Evolutionary conservation across 2,888 invertebrate species (phyloP).

Genomic region (Hirtodrosophila confusa): DNA sequence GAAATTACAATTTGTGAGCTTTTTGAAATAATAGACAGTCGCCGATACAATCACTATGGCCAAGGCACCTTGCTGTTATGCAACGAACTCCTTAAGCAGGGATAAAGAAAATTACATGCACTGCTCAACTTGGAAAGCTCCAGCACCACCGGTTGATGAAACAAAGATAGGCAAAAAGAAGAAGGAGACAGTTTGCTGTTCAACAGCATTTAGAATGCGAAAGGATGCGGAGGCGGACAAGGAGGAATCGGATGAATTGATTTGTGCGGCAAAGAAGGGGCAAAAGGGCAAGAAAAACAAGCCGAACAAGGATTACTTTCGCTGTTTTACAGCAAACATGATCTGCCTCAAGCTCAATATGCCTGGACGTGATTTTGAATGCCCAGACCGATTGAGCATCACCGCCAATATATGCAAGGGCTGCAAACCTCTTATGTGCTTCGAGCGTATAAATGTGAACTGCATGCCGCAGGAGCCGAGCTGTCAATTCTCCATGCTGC

Average conservation of each 20-base stretch:
- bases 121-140: constrained; percentile 38
- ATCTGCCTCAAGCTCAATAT: constrained; percentile 52
- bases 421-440: constrained; percentile 39
- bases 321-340: constrained; percentile 50
- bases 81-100: constrained; percentile 36
- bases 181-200: constrained; percentile 40
- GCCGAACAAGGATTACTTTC: constrained; percentile 11
- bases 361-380: constrained; percentile 61
- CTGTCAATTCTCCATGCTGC: constrained; percentile 39
- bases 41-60: constrained; percentile 19
- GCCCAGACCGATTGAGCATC: constrained; percentile 32
- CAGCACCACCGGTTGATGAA: constrained; percentile 5
- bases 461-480: constrained; percentile 41
- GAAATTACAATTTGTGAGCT: background rate
- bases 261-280: constrained; percentile 5
- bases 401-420: constrained; percentile 44
- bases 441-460: constrained; percentile 57
- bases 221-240: constrained; percentile 28
- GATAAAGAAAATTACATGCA: constrained; percentile 48
- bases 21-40: background rate
- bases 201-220: constrained; percentile 40
- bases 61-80: constrained; percentile 38
- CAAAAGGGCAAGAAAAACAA: constrained; percentile 47
- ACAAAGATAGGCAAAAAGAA: constrained; percentile 33
- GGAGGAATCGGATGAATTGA: background rate